Conservation (phyloP, 1,140 invertebrate species). For the Hylaeus volcanicus region DNA sequence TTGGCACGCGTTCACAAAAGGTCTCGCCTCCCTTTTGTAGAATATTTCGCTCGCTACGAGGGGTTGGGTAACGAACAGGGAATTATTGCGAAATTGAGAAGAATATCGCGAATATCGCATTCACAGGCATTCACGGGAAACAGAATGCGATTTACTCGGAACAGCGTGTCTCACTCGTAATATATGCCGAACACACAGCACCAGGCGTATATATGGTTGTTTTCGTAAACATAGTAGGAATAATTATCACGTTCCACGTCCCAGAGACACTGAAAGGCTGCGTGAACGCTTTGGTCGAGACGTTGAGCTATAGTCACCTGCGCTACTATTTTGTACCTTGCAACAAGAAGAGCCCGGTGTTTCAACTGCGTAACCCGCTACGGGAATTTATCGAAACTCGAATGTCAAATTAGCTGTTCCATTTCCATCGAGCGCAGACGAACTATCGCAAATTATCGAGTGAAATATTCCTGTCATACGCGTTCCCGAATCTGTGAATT, state of each 20-base stretch:
- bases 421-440: too few relatives aligned
- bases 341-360: background rate
- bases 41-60: too few relatives aligned
- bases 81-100: conserved; percentile 12
- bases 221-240: conserved; percentile 66
- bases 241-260: conserved; percentile 68
- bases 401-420: too few relatives aligned
- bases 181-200: conserved; percentile 57
- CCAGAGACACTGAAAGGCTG: conserved; percentile 63
- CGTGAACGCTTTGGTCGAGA: conserved; percentile 58
- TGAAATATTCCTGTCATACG: too few relatives aligned
- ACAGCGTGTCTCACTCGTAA: conserved; percentile 54
- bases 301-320: conserved; percentile 64
- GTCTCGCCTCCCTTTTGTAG: too few relatives aligned
- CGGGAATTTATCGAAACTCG: background rate
- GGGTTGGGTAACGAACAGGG: too few relatives aligned
- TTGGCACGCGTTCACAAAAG: too few relatives aligned
- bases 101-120: background rate
- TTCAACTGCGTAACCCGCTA: background rate
- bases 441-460: too few relatives aligned
- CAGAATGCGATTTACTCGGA: background rate
- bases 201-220: conserved; percentile 63
- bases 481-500: too few relatives aligned
- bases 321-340: conserved; percentile 62
- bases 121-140: background rate